Base-by-base conservation (phyloP, 1,140 invertebrate genomes). In the Laupala kohalensis region DNA sequence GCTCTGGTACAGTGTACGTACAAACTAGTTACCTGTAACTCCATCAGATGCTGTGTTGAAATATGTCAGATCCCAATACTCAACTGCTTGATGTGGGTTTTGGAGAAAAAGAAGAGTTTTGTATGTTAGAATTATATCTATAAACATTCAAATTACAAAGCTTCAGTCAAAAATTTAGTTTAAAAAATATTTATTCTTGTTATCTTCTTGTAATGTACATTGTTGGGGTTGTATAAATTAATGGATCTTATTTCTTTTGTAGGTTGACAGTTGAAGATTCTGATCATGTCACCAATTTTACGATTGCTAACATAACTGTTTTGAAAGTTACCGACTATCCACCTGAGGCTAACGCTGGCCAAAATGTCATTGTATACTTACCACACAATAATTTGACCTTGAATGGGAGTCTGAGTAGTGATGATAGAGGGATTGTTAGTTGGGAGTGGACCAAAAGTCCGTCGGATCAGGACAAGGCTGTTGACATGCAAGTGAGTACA, bases 381-480 rank as follows among this genome's bases (percentile, higher is more conserved):
- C 95, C 95, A 0, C 89, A 92, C 76, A 96, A 95, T 77, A 91
- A 92, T 74, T 85, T 96, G 3, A 94, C 89, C 0, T 80, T 98
- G 4, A 95, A 94, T 79, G 96, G 95, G 19, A 97, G 92, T 78
- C 81, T 90, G 63, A 96, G 94, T 71, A 92, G 91, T 0, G 96
- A 98, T 79, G 96, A 97, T 82, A 91, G 94, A 78, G 93, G 93
- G 66, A 97, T 97, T 74, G 88, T 87, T 0, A 91, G 87, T 28
- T 98, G 95, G 91, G 94, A 96, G 80, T 98, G 96, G 96, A 95
- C 91, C 0, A 95, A 96, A 78, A 90, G 90, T 71, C 87, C 90
- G 0, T 89, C 90, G 63, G 92, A 94, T 78, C 88, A 92, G 71
- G 88, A 92, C 71, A 93, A 94, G 81, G 92, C 93, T 12, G 94